A percentile compares a stretch with the other conserved stretches of the same genome.
Evolutionary conservation across 2,113 vertebrate genomes (phyloP).

Genomic region (Eulemur macaco): DNA sequence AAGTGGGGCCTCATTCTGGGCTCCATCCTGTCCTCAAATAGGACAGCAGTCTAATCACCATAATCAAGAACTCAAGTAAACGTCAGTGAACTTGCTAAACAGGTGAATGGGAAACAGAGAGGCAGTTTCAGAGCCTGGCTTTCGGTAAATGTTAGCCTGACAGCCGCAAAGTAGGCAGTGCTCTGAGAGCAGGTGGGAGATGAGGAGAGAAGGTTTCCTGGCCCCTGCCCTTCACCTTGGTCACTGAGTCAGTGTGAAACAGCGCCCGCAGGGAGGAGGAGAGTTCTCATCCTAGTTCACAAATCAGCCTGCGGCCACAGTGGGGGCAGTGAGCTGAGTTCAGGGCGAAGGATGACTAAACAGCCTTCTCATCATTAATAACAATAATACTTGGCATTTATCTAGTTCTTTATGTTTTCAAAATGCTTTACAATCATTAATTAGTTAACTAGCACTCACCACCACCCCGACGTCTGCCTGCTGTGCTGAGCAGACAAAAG

Average conservation of each 20-base stretch:
- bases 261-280: conserved; percentile 65
- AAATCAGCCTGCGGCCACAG: conserved; percentile 66
- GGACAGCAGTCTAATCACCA: not conserved
- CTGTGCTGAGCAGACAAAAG: conserved; percentile 66
- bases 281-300: conserved; percentile 64
- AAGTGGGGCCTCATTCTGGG: not conserved
- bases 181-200: conserved; percentile 77
- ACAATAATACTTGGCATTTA: conserved; percentile 74
- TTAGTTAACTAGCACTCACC: conserved; percentile 72
- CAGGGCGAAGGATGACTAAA: conserved; percentile 73
- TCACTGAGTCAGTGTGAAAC: conserved; percentile 82
- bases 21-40: not conserved
- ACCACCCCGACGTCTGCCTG: conserved; percentile 37
- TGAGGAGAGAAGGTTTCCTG: conserved; percentile 76
- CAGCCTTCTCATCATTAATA: conserved; percentile 71
- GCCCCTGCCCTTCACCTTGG: conserved; percentile 70
- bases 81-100: conserved; percentile 44
- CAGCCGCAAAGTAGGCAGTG: conserved; percentile 61
- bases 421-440: conserved; percentile 74
- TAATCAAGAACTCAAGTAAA: conserved; percentile 52
- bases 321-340: conserved; percentile 56
- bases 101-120: conserved; percentile 71
- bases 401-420: conserved; percentile 75
- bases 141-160: conserved; percentile 69
- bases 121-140: conserved; percentile 70